Conservation (phyloP, 2,113 vertebrate genomes). For the Petroica traversi region DNA sequence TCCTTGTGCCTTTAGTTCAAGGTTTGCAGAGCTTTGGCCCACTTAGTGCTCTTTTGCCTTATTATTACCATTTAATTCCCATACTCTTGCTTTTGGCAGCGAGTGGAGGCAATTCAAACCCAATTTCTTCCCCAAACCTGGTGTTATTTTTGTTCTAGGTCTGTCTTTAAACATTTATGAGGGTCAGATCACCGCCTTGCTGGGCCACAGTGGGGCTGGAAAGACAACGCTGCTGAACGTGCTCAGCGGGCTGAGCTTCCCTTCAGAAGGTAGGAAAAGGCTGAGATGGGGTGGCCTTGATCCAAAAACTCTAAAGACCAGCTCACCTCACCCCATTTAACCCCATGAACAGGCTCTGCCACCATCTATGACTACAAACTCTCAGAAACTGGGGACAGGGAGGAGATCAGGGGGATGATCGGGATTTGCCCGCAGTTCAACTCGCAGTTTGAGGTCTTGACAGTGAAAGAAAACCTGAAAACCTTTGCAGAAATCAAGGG, state of each 20-base stretch:
- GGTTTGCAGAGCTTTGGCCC: neutral
- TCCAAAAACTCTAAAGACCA: neutral
- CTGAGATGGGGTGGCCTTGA: neutral
- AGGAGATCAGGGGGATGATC: slow-evolving; percentile 77
- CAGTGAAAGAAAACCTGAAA: slow-evolving; percentile 88
- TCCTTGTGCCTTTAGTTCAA: neutral
- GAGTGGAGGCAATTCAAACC: neutral
- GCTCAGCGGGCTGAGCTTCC: slow-evolving; percentile 82
- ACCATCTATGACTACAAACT: slow-evolving; percentile 80
- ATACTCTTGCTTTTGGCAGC: neutral
- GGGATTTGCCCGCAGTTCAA: slow-evolving; percentile 91
- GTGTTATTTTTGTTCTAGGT: slow-evolving; percentile 63
- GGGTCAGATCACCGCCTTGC: slow-evolving; percentile 91
- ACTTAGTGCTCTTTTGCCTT: neutral
- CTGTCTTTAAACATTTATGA: slow-evolving; percentile 87
- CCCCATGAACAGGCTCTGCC: slow-evolving; percentile 72
- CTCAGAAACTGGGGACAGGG: slow-evolving; percentile 72
- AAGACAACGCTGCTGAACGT: slow-evolving; percentile 88
- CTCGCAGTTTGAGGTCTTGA: slow-evolving; percentile 87
- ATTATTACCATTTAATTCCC: neutral
- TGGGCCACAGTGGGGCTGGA: slow-evolving; percentile 92
- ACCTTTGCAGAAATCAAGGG: slow-evolving; percentile 91
- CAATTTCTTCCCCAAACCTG: neutral
- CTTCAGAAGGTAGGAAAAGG: slow-evolving; percentile 72
- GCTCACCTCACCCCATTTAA: fast-evolving